These are phyloP conservation scores for Tricholaema leucomelas DNA, from an alignment of 2,113 vertebrate genomes.

Conservation along the genomic window DNA sequence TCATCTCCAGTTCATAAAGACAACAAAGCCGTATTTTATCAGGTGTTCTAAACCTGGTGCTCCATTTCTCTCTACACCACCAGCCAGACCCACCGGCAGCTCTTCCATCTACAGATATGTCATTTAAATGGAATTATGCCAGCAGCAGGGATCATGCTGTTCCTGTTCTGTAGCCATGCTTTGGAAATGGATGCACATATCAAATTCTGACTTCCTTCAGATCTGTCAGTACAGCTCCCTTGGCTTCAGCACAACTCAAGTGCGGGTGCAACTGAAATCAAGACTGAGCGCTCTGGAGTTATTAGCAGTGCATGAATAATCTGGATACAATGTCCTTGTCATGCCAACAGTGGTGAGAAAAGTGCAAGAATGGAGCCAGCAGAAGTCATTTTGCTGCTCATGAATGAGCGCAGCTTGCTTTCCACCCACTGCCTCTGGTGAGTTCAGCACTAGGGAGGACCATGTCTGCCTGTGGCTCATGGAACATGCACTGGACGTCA, in stretches of 20 bases:
- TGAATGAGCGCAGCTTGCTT: neutral
- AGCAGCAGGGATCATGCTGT: slow-evolving; percentile 13
- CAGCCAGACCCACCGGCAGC: neutral
- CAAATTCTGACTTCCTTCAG: slow-evolving; percentile 32
- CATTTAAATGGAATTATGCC: slow-evolving; percentile 52
- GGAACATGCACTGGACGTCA: rapidly evolving
- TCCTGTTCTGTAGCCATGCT: slow-evolving; percentile 28
- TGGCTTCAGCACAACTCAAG: neutral
- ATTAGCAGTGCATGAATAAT: slow-evolving; percentile 52
- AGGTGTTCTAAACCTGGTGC: neutral
- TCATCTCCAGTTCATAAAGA: neutral
- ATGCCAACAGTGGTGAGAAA: neutral
- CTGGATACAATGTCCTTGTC: neutral
- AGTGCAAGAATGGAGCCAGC: neutral
- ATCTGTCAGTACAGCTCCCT: slow-evolving; percentile 44
- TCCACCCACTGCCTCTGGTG: rapidly evolving
- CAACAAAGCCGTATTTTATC: neutral
- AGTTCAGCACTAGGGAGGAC: neutral
- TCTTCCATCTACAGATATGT: slow-evolving; percentile 17
- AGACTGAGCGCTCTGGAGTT: neutral
- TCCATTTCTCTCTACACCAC: neutral
- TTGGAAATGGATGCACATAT: slow-evolving; percentile 30
- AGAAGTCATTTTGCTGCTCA: neutral
- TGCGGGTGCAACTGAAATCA: neutral
- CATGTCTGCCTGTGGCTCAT: neutral